Percentiles rank a stretch among this genome's conserved stretches.
Evolutionary conservation across 2,797 vertebrate genomes (phyloP).

Genomic region (Columba guinea): DNA sequence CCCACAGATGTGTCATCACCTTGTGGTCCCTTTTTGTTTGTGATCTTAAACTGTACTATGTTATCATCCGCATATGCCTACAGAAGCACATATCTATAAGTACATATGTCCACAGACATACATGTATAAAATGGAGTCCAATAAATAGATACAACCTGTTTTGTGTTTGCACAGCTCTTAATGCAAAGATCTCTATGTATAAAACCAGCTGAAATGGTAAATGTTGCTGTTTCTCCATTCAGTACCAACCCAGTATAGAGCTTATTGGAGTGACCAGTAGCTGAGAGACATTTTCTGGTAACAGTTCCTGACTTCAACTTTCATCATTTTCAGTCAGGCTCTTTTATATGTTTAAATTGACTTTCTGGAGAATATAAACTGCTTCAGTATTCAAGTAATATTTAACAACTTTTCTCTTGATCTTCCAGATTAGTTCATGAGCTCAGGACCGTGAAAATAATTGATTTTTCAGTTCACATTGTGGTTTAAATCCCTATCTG

Average conservation of each 20-base stretch:
- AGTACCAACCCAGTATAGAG: background rate
- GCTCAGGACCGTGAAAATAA: background rate
- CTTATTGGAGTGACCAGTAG: background rate
- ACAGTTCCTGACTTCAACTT: background rate
- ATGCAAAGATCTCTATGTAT: background rate
- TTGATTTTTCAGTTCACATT: background rate
- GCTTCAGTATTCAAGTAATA: background rate
- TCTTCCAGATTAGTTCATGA: background rate
- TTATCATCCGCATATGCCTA: background rate
- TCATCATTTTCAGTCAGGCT: background rate
- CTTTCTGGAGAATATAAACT: background rate
- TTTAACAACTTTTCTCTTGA: background rate
- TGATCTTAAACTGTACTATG: background rate
- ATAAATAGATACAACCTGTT: background rate
- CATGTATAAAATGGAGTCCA: background rate
- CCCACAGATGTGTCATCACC: background rate
- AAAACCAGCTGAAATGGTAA: background rate
- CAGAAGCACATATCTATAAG: background rate
- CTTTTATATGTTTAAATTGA: background rate
- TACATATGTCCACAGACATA: fast-evolving
- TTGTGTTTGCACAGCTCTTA: background rate
- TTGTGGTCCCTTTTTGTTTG: background rate
- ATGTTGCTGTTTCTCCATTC: background rate
- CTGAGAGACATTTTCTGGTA: background rate
- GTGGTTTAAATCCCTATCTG: background rate